These are phyloP conservation scores for Troides helena DNA, from an alignment of 2,888 invertebrate genomes.

Conservation along the genomic window DNA sequence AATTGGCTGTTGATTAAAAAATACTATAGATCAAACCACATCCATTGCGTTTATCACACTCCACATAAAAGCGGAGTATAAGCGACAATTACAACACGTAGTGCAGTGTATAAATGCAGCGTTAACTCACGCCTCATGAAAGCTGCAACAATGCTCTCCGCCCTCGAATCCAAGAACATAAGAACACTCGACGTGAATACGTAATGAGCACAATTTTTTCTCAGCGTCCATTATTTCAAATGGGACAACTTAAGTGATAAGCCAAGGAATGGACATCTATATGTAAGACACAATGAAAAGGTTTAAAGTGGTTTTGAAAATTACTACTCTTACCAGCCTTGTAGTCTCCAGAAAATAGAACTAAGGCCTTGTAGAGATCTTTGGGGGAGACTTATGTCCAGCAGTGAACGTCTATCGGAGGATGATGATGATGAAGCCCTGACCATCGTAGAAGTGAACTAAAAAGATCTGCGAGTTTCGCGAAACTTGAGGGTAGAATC, in stretches of 20 bases:
- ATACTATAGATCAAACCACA: not conserved
- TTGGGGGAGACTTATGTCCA: too few relatives aligned
- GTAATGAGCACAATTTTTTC: constrained; percentile 1
- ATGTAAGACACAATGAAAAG: too few relatives aligned
- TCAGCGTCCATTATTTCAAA: constrained; percentile 8
- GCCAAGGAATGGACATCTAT: not conserved
- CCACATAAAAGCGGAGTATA: not conserved
- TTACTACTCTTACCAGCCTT: too few relatives aligned
- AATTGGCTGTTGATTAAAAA: not conserved
- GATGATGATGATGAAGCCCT: too few relatives aligned
- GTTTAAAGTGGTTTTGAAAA: too few relatives aligned
- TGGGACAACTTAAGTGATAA: constrained; percentile 5
- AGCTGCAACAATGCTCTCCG: constrained; percentile 4
- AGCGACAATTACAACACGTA: not conserved
- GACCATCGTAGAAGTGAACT: too few relatives aligned
- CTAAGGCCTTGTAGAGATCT: too few relatives aligned
- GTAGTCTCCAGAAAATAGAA: too few relatives aligned
- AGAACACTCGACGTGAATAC: constrained; percentile 4
- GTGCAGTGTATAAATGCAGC: constrained; percentile 6
- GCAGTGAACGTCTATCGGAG: too few relatives aligned
- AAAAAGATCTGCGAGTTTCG: too few relatives aligned
- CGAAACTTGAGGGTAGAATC: too few relatives aligned
- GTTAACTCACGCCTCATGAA: constrained; percentile 14
- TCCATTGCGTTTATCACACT: not conserved
- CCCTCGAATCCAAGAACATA: constrained; percentile 6